phyloP scores from a whole-genome alignment of 1,140 invertebrate genomes.

The Drosophila neocordata region DNA sequence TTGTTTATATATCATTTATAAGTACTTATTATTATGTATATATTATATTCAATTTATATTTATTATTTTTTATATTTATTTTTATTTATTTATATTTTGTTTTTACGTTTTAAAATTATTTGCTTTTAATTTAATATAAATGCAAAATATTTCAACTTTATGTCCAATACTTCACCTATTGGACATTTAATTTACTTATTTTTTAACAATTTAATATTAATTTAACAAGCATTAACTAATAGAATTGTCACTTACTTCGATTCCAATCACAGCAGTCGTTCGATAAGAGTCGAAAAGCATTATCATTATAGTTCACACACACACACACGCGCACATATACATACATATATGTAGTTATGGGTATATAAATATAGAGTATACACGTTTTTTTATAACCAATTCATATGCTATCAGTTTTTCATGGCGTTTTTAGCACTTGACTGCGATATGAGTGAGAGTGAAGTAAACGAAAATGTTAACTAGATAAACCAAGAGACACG shows the following conservation, averaged over 20 bases:
- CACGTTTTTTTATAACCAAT: not conserved
- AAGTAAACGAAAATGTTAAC: not conserved
- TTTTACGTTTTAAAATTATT: no score
- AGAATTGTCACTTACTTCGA: conserved; percentile 66
- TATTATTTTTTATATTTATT: no score
- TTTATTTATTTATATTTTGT: no score
- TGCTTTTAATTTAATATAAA: no score
- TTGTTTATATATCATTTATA: no score
- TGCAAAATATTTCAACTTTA: no score
- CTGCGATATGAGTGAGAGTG: conserved; percentile 23
- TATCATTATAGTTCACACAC: conserved; percentile 25
- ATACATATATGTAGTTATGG: not conserved
- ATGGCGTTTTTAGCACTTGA: conserved; percentile 42
- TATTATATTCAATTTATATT: no score
- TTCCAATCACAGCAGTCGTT: conserved; percentile 1
- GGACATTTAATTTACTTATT: no score
- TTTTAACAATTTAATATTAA: no score
- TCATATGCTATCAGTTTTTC: conserved; percentile 48
- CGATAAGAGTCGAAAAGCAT: conserved; percentile 53
- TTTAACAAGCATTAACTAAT: conserved; percentile 40
- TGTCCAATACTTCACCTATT: no score
- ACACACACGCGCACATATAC: not conserved
- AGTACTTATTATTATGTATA: no score
- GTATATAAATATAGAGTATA: not conserved
- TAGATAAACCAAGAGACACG: conserved; percentile 10